Base-by-base conservation (phyloP, 2,797 vertebrate genomes). In the Paguma larvata region DNA sequence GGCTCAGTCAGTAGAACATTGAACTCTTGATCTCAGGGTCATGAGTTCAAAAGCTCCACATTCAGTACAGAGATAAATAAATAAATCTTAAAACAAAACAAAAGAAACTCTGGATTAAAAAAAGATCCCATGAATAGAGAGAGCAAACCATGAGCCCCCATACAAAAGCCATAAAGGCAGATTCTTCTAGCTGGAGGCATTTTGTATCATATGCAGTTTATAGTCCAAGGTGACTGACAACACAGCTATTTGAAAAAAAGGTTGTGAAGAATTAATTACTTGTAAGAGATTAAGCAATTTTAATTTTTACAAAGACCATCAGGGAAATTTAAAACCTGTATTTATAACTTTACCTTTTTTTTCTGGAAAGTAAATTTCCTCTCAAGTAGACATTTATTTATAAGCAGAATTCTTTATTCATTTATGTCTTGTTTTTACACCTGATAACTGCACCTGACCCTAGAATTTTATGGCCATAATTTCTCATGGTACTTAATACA, bases 311-410 rank as follows among this genome's bases (percentile, higher is more conserved):
- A 83, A 12, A 77, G 67, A 85, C 32, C 4, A 32, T 79, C 8
- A 72, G 25, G 9, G 85, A 92, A 85, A 90, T 46, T 85, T 89
- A 89, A 93, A 72, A 65, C 41, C 51, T 27, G 75, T 94, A 30
- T 86, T 70, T 87, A 63, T 38, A 82, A 14, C 13, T 23, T 96
- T 14, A 53, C 68, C 19, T 75, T 84, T 93, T 91, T 78, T 80
- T 63, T 51, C 2, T 89, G 34, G 85, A 32, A 84, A 92, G 48
- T 56, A 90, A 85, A 78, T 93, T 94, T 90, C 16, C 41, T 32
- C 48, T 93, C n/a, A 92, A 88, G 19, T 25, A 85, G 65, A n/a
- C 34, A 56, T 95, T 85, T 85, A 6, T 48, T 89, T 95, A 23
- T 68, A 91, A 91, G 51, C 59, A 68, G 53, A 79, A 63, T 84